phyloP scores from a whole-genome alignment of 2,888 invertebrate species.

The Oasisia sp. region DNA sequence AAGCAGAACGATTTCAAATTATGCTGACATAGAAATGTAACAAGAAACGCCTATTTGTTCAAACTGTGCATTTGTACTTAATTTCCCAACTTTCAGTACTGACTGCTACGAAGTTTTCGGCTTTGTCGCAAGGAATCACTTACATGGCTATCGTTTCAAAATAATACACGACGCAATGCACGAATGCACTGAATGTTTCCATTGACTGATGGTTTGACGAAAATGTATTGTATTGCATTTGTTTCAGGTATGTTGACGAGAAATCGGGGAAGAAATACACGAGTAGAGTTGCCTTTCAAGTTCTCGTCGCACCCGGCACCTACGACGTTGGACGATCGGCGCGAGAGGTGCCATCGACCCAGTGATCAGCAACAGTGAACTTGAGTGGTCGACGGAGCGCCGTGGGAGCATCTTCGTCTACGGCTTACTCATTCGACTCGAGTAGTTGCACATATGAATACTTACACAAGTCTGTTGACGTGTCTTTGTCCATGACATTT shows the following conservation, averaged over 20 bases:
- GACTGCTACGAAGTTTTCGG: too few species aligned
- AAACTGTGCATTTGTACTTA: too few species aligned
- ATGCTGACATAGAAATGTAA: too few species aligned
- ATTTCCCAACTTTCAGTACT: too few species aligned
- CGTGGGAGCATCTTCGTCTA: neutral
- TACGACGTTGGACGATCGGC: constrained; percentile 9
- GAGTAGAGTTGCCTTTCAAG: neutral
- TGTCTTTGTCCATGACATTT: too few species aligned
- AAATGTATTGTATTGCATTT: neutral
- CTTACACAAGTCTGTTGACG: neutral
- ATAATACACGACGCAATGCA: too few species aligned
- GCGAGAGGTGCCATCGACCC: neutral
- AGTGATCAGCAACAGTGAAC: neutral
- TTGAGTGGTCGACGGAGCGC: constrained; percentile 17
- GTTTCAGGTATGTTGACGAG: neutral
- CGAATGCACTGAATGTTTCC: too few species aligned
- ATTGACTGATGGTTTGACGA: too few species aligned
- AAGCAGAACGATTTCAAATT: too few species aligned
- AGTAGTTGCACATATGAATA: neutral
- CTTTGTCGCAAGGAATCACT: too few species aligned
- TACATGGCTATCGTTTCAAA: too few species aligned
- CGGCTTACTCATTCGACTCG: constrained; percentile 9
- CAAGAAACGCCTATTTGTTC: too few species aligned
- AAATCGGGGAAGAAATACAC: neutral
- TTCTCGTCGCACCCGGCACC: neutral